phyloP scores from a whole-genome alignment of 2,797 vertebrate genomes.

The Sandelia bainsii region DNA sequence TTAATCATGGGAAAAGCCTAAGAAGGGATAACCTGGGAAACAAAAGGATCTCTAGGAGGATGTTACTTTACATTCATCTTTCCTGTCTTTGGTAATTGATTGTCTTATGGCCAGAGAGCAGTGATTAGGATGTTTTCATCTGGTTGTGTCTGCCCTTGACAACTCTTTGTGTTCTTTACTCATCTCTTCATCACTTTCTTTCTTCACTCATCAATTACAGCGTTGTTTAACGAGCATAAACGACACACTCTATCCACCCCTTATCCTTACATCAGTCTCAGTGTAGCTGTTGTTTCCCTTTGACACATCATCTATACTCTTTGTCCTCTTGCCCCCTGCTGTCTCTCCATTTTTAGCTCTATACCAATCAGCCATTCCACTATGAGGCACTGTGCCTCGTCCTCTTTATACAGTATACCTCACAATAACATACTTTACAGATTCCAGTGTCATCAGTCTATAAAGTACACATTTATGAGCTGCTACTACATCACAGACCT shows the following conservation, averaged over 20 bases:
- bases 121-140: conserved; percentile 69
- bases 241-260: conserved; percentile 29
- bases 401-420: conserved; percentile 17
- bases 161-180: conserved; percentile 35
- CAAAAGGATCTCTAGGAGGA: conserved; percentile 36
- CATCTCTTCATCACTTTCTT: conserved; percentile 26
- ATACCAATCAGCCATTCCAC: conserved; percentile 6
- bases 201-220: conserved; percentile 59
- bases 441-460: conserved; percentile 9
- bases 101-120: conserved; percentile 38
- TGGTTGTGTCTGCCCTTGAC: conserved; percentile 65
- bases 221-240: conserved; percentile 67
- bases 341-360: conserved; percentile 12
- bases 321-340: conserved; percentile 54
- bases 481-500: conserved; percentile 3
- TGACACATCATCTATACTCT: conserved; percentile 42
- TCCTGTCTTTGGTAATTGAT: conserved; percentile 61
- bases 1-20: conserved; percentile 45
- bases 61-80: conserved; percentile 48
- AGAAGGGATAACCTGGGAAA: conserved; percentile 18
- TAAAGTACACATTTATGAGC: not conserved
- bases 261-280: conserved; percentile 39
- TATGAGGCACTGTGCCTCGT: conserved; percentile 10
- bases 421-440: conserved; percentile 10
- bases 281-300: conserved; percentile 22